These are phyloP conservation scores for Tortricodes alternella DNA, from an alignment of 2,888 invertebrate genomes.

Conservation along the genomic window DNA sequence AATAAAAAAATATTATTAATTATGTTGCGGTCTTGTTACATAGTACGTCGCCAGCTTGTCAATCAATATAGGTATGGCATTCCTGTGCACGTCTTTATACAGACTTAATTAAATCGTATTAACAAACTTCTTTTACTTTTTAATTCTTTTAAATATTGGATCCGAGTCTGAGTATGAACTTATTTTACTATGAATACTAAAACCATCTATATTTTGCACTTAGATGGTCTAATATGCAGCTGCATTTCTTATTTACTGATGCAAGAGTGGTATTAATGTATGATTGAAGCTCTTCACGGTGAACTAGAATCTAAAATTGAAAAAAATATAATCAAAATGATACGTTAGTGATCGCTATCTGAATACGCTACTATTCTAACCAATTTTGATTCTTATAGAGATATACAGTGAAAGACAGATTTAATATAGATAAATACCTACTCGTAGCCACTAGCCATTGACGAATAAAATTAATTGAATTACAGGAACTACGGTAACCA, in stretches of 20 bases:
- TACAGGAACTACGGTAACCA: neutral
- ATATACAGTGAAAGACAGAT: constrained; percentile 20
- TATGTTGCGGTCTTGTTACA: neutral
- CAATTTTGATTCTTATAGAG: constrained; percentile 21
- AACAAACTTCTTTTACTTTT: too few relatives aligned
- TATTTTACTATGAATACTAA: too few relatives aligned
- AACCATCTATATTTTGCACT: too few relatives aligned
- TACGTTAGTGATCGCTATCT: constrained; percentile 3
- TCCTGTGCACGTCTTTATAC: neutral
- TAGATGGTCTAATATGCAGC: too few relatives aligned
- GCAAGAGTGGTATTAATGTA: too few relatives aligned
- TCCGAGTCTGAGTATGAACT: too few relatives aligned
- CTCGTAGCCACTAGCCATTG: constrained; percentile 13
- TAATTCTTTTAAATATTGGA: too few relatives aligned
- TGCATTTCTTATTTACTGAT: too few relatives aligned
- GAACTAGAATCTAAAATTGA: neutral
- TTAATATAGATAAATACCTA: constrained; percentile 23
- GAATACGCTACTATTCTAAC: constrained; percentile 6
- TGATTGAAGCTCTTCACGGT: neutral
- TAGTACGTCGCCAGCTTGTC: too few relatives aligned
- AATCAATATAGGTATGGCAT: too few relatives aligned
- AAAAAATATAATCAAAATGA: constrained; percentile 1
- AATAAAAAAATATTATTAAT: neutral
- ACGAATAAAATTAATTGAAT: neutral
- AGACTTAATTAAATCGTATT: neutral